Evolutionary conservation across 1,140 invertebrate species (phyloP).

Genomic region (Pogonomyrmex californicus): DNA sequence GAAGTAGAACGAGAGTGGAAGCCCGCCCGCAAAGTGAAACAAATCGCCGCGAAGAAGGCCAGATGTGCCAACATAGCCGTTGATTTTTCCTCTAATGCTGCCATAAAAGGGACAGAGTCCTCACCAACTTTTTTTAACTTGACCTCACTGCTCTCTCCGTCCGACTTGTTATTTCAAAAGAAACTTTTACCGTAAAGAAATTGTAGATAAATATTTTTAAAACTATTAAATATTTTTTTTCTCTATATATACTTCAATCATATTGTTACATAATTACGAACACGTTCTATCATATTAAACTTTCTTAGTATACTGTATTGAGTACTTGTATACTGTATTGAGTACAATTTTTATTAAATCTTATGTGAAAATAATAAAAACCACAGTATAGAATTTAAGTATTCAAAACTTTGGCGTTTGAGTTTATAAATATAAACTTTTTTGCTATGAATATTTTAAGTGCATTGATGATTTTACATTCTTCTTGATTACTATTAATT

Average conservation of each 20-base stretch:
- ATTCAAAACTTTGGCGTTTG: background rate
- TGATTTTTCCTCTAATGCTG: conserved; percentile 70
- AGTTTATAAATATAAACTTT: conserved; percentile 7
- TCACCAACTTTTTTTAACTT: conserved; percentile 52
- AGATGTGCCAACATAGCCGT: conserved; percentile 58
- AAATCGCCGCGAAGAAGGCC: conserved; percentile 71
- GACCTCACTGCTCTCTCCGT: background rate
- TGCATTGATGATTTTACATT: background rate
- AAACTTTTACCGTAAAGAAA: background rate
- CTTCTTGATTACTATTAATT: background rate
- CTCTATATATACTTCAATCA: background rate
- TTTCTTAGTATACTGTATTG: background rate
- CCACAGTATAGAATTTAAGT: background rate
- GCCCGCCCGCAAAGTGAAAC: conserved; percentile 73
- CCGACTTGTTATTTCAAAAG: conserved; percentile 7
- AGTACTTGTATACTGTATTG: background rate
- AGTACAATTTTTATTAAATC: conserved; percentile 8
- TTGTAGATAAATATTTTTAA: background rate
- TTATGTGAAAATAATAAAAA: background rate
- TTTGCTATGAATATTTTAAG: background rate
- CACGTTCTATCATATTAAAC: background rate
- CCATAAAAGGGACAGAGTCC: conserved; percentile 38
- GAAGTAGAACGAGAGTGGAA: conserved; percentile 63
- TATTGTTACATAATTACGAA: background rate
- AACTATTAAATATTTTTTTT: background rate